phyloP scores from a whole-genome alignment of 2,113 vertebrate genomes.

The Camelus dromedarius region DNA sequence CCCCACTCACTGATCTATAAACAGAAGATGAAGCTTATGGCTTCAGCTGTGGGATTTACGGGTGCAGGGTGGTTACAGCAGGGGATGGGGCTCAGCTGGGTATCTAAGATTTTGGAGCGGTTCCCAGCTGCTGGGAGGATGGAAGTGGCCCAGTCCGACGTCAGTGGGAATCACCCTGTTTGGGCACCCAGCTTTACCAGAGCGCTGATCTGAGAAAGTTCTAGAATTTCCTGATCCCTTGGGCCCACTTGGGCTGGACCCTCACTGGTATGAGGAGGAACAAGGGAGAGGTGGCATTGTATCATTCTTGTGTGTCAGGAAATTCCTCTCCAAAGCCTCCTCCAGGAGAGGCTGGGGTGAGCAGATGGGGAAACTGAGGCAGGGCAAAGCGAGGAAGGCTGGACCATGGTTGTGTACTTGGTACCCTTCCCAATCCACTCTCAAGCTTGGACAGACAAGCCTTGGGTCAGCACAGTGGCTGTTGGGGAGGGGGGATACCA shows the following conservation, averaged over 20 bases:
- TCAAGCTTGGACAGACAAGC: neutral
- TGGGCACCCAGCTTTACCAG: too few species aligned
- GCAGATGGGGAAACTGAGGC: constrained; percentile 23
- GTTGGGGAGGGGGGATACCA: neutral
- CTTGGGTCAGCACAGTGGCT: neutral
- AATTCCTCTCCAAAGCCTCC: neutral
- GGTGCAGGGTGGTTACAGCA: too few species aligned
- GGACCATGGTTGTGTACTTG: neutral
- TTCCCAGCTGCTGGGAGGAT: neutral
- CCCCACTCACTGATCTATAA: neutral
- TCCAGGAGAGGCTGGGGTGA: neutral
- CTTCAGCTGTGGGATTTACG: neutral
- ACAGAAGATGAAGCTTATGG: neutral
- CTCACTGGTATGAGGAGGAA: neutral
- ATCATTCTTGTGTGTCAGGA: neutral
- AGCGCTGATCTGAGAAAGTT: neutral
- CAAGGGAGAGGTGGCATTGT: neutral
- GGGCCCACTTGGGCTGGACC: neutral
- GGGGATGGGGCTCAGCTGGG: neutral
- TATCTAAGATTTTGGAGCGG: neutral
- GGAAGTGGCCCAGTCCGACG: neutral
- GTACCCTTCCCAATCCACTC: neutral
- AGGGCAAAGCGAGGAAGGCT: neutral
- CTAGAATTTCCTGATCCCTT: neutral
- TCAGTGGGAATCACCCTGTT: neutral